Base-by-base conservation (phyloP, 2,113 vertebrate species). In the Equus quagga region DNA sequence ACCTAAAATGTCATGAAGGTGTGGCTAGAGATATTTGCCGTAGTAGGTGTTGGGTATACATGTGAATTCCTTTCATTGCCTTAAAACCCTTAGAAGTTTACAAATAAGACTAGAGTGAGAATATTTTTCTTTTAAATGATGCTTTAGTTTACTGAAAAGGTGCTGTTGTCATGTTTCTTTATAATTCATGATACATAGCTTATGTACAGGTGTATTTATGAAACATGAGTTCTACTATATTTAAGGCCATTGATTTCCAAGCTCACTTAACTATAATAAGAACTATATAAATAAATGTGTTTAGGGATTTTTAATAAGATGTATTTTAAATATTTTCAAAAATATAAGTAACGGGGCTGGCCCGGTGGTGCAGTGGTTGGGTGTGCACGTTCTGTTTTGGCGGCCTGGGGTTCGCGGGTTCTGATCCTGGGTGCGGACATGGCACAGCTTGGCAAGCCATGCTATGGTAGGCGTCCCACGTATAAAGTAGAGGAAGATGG, bases 111-210 rank as follows among this genome's bases (percentile, higher is more conserved):
- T 73, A 54, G 81, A 84, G 4, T 86, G n/a, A 82, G 65, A 76
- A 44, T 79, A 56, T 83, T 96, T 96, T 69, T 82, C 36, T 92
- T 70, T 23, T 85, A 91, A 85, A 28, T 65, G 70, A 36, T 83
- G 33, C 28, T 65, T 65, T 81, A 46, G 23, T 81, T 88, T 83
- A 88, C 56, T 62, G 64, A 90, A 67, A 76, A 84, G 44, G 24
- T 76, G 7, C 23, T 75, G 76, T 88, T 92, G 28, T 62, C 33
- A 46, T 13, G 17, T 94, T 96, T 89, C 31, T 67, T 87, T 23
- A n/a, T 23, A 93, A 90, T 64, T 88, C 51, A 36, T 85, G 56
- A 72, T 92, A 67, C 9, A 14, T 36, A 81, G 51, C 31, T 21
- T 72, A 81, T 49, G 21, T 86, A 9, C 81, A 64, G 26, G 17